Conservation (phyloP, 1,140 invertebrate genomes). For the Ceratoteleas bidentatus region DNA sequence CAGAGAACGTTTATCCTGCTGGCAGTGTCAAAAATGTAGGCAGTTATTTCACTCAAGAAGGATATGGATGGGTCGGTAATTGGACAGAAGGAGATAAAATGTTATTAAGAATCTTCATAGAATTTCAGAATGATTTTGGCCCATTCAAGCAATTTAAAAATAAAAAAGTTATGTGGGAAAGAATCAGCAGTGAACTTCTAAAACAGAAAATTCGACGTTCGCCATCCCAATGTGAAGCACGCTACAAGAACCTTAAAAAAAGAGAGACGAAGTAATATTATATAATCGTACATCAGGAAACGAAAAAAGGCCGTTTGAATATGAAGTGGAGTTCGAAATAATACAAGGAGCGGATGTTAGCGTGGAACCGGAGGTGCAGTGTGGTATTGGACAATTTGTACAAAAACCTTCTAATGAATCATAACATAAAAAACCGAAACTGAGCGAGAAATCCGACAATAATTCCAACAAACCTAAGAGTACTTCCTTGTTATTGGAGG, state of each 20-base stretch:
- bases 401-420: not conserved
- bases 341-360: constrained; percentile 18
- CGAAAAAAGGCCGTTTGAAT: constrained; percentile 22
- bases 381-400: constrained; percentile 19
- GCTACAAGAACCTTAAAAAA: constrained; percentile 37
- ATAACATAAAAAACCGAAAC: not conserved
- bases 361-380: constrained; percentile 24
- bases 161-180: constrained; percentile 18
- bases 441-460: not conserved
- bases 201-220: constrained; percentile 17
- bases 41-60: constrained; percentile 2
- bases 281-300: constrained; percentile 26
- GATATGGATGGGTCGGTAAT: not conserved
- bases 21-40: too few relatives aligned
- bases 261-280: constrained; percentile 11
- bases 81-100: constrained; percentile 7
- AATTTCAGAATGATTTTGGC: constrained; percentile 22
- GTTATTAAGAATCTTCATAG: constrained; percentile 3
- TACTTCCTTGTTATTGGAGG: not conserved
- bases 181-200: constrained; percentile 9
- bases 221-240: constrained; percentile 24
- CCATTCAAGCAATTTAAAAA: constrained; percentile 19
- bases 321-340: constrained; percentile 30
- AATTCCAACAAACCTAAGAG: not conserved
- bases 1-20: too few relatives aligned